Evolutionary conservation across 1,140 invertebrate species (phyloP).

Genomic region (Trinorchestia longiramus): DNA sequence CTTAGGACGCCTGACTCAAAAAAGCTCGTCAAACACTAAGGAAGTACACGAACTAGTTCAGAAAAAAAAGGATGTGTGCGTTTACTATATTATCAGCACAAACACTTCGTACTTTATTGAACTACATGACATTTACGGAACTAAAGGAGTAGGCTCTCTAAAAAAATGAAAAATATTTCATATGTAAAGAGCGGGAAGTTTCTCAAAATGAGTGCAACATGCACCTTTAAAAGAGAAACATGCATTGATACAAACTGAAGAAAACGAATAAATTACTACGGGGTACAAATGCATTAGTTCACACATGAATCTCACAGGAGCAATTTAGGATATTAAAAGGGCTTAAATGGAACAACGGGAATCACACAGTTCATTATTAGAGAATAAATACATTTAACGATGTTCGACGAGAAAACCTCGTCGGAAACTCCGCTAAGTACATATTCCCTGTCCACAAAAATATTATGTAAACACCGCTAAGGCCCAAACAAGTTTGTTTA

Average conservation of each 20-base stretch:
- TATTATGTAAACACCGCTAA: neutral
- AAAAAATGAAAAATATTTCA: too few species aligned
- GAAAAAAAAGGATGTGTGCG: too few species aligned
- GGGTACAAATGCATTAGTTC: too few species aligned
- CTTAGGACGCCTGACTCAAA: neutral
- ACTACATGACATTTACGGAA: neutral
- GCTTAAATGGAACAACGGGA: neutral
- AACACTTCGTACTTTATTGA: neutral
- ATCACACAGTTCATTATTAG: neutral
- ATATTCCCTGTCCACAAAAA: neutral
- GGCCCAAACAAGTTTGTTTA: neutral
- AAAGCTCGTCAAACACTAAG: neutral
- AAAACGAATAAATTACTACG: too few species aligned
- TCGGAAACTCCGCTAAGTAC: neutral
- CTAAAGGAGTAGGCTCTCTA: neutral
- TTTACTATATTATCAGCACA: too few species aligned
- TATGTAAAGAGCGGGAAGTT: too few species aligned
- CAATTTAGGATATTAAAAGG: neutral
- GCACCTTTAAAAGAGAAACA: too few species aligned
- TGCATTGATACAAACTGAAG: too few species aligned
- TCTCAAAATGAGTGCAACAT: too few species aligned
- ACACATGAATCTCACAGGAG: neutral
- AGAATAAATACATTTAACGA: neutral
- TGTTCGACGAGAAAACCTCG: neutral
- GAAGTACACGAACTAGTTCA: neutral